Base-by-base conservation (phyloP, 2,113 vertebrate species). In the Salvelinus fontinalis region DNA sequence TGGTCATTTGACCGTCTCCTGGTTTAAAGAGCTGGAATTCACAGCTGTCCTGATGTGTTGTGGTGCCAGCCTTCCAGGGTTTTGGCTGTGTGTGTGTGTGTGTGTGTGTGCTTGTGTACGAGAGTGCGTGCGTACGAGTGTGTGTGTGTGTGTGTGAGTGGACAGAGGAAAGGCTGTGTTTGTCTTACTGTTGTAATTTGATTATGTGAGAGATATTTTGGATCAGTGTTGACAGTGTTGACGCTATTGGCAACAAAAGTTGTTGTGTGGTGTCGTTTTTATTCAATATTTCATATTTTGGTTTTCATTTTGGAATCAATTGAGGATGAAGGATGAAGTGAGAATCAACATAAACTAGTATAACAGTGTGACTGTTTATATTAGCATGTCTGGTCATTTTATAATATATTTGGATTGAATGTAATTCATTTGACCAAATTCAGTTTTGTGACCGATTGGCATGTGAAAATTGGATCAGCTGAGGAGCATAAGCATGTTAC, bases 381-480 rank as follows among this genome's bases (percentile, higher is more conserved):
- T 86, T 87, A 70, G 18, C 6, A 83, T 74, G 80, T n/a, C 79
- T 67, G 29, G 65, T 64, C 77, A 76, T 73, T 65, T 26, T 67
- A 69, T 39, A 67, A 31, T 13, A 54, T 54, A 4, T 18, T 54
- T 54, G 16, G 51, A 18, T 44, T 2, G 57, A 75, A 54, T 5
- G 14, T 73, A 71, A 76, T 66, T 81, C 78, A 88, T 12, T 84
- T 84, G 76, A 75, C 59, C 59, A 34, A 73, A 48, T 70, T 69
- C 87, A 11, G 27, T 66, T 20, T 66, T 27, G 18, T 27, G 13
- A 14, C 14, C 29, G 64, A 49, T 49, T 49, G 8, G 13, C 8
- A 49, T 49, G 48, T 12, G 48, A 11, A 49, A 49, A 49, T 49
- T 34, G 31, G 31, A 34, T 3, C 48, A 49, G 49, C 49, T 54